These are phyloP conservation scores for Alligator sinensis DNA, from an alignment of 2,113 vertebrate species.

Conservation along the genomic window DNA sequence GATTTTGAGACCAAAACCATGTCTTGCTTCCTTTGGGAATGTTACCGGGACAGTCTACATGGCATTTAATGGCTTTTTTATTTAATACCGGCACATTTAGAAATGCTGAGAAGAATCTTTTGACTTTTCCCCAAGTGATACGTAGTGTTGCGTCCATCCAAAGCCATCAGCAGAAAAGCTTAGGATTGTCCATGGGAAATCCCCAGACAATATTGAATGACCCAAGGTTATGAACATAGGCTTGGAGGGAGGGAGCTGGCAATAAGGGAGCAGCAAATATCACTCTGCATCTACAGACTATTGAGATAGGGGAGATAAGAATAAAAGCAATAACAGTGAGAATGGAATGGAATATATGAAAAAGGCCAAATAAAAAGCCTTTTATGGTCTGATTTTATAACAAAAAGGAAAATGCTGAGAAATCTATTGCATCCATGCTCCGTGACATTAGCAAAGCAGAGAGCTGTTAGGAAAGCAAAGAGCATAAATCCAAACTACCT, in stretches of 20 bases:
- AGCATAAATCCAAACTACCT: conserved; percentile 25
- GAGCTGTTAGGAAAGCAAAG: conserved; percentile 32
- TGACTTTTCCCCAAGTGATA: neutral
- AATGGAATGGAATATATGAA: neutral
- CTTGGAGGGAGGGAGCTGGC: neutral
- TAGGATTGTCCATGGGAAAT: neutral
- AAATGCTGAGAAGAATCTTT: neutral
- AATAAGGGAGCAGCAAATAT: neutral
- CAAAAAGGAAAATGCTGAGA: conserved; percentile 24
- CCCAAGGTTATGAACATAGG: neutral
- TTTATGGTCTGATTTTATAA: conserved; percentile 19
- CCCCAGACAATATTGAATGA: neutral
- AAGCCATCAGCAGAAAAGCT: neutral
- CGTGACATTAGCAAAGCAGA: neutral
- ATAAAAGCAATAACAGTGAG: neutral
- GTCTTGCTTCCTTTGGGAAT: neutral
- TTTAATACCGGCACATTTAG: neutral
- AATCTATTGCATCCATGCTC: neutral
- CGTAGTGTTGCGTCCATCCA: neutral
- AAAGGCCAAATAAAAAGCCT: neutral
- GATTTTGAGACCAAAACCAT: too few relatives aligned
- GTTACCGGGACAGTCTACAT: neutral
- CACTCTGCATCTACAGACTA: neutral
- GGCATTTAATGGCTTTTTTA: neutral
- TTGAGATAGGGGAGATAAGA: neutral